These are phyloP conservation scores for Idaea aversata DNA, from an alignment of 2,888 invertebrate genomes.

Conservation along the genomic window DNA sequence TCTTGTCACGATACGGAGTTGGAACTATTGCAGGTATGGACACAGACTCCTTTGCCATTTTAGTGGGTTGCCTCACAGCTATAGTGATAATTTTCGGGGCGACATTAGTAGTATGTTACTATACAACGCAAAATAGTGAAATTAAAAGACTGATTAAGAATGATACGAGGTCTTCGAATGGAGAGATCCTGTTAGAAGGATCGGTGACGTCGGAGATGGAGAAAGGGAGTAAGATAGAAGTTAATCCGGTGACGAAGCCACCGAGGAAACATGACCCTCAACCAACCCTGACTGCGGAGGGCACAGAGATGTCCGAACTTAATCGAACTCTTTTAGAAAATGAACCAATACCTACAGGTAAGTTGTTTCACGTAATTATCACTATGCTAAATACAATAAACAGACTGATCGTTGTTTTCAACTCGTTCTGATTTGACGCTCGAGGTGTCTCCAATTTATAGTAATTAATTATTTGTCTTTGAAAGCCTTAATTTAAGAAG, in stretches of 20 bases:
- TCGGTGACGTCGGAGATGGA: constrained; percentile 88
- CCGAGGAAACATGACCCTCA: constrained; percentile 86
- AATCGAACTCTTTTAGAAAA: constrained; percentile 88
- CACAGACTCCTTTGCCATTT: constrained; percentile 75
- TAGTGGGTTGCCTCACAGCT: constrained; percentile 71
- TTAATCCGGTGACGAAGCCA: constrained; percentile 91
- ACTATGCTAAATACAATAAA: not conserved
- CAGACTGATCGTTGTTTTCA: too few species aligned
- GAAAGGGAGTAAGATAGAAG: constrained; percentile 88
- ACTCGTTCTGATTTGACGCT: too few species aligned
- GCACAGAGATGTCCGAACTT: constrained; percentile 89
- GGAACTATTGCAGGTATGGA: constrained; percentile 70
- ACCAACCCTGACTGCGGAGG: constrained; percentile 82
- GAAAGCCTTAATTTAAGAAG: too few species aligned
- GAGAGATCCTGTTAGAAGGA: constrained; percentile 85
- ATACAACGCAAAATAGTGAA: constrained; percentile 73
- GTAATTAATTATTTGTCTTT: too few species aligned
- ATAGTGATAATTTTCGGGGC: constrained; percentile 74
- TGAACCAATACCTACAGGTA: constrained; percentile 85
- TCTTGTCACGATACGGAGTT: constrained; percentile 69
- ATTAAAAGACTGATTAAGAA: constrained; percentile 82
- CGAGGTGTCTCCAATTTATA: too few species aligned
- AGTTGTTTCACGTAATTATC: constrained; percentile 45
- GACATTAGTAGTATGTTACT: constrained; percentile 75
- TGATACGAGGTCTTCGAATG: constrained; percentile 82